Percentiles rank a stretch among this genome's conserved stretches.
Evolutionary conservation across 2,797 vertebrate species (phyloP).

Genomic region (Eulemur rubriventer): DNA sequence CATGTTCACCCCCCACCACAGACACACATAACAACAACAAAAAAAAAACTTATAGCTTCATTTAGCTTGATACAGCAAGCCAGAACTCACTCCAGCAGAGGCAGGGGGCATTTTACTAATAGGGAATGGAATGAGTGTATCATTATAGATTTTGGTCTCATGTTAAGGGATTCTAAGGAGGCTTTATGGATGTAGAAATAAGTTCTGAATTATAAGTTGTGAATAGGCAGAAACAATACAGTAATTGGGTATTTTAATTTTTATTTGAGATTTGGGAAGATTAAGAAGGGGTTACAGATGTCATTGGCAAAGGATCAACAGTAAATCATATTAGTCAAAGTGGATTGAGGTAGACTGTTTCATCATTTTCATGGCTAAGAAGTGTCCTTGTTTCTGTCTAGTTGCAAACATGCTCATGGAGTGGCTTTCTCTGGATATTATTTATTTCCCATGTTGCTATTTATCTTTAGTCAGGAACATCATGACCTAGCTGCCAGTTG

Average conservation of each 20-base stretch:
- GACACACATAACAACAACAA: neutral
- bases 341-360: neutral
- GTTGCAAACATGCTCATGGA: neutral
- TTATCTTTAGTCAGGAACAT: conserved; percentile 24
- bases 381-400: neutral
- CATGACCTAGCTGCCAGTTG: neutral
- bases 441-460: neutral
- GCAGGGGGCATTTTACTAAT: neutral
- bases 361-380: neutral
- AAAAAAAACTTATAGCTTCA: neutral
- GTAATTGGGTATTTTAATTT: neutral
- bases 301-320: neutral
- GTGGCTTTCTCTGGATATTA: neutral
- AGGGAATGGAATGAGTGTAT: neutral
- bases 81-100: neutral
- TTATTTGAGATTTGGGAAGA: neutral
- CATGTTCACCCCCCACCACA: neutral
- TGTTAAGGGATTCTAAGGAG: neutral
- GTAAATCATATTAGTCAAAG: neutral
- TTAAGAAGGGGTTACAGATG: neutral
- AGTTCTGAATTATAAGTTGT: neutral
- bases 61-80: neutral
- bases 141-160: neutral
- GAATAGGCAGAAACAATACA: neutral
- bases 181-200: neutral